Base-by-base conservation (phyloP, 2,888 invertebrate species). In the Agriopis aurantiaria region DNA sequence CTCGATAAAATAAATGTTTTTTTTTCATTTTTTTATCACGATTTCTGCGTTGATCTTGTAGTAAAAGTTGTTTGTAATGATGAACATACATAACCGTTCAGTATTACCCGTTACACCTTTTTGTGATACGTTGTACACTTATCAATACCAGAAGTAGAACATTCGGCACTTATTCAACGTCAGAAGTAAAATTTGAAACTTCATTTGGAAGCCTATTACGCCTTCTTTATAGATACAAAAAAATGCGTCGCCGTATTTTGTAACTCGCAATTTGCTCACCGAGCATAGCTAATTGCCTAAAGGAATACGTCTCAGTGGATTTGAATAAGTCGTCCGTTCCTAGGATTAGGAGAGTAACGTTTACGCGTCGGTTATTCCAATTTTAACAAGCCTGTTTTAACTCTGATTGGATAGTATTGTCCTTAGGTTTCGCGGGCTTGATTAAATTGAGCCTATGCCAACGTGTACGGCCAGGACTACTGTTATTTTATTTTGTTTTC, bases 221-320 rank as follows among this genome's bases (percentile, higher is more conserved):
- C 9, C 10, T 46, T 48, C 51, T 33, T 56, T 56, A 33, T 61
- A 52, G 64, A 45, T 55, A 59, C 41, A 72, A 65, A 65, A 69
- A 65, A 11, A 58, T 59, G 69, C 46, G 61, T 68, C 75, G 64
- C 76, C 76, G 60, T 68, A 74, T 78, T 76, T 71, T 70, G 73
- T 79, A 62, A 74, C 75, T 81, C 77, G 77, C 77, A 79, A 82
- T 84, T 81, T 77, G 79, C 76, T 80, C 80, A 79, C 71, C 73
- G 75, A 79, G 80, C 81, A 81, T 79, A 72, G 79, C 78, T 89
- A 88, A 89, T 89, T 89, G 87, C 81, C 81, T 81, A 85, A 88
- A 88, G 87, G 86, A 83, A 86, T 79, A 80, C 66, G 79, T 81
- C 81, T 80, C 82, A 57, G 71, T 71, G 83, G 84, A 86, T 86